Conservation (phyloP, 2,113 vertebrate species). For the Phaethornis superciliosus region DNA sequence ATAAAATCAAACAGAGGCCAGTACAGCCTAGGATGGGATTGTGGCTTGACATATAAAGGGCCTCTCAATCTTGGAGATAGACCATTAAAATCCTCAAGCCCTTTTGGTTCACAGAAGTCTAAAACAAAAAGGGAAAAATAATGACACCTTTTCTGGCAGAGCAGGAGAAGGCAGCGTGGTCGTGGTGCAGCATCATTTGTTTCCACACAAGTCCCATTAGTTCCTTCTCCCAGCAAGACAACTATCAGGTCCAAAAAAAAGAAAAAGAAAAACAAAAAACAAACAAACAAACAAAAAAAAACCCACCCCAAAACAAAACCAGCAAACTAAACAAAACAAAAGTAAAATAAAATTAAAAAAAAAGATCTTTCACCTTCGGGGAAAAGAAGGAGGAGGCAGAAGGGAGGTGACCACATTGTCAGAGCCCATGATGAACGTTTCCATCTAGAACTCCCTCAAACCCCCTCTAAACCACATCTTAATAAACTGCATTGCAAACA, state of each 20-base stretch:
- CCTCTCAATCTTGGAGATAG: slow-evolving; percentile 79
- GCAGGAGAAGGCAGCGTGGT: slow-evolving; percentile 25
- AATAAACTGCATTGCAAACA: slow-evolving; percentile 66
- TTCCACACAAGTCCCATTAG: background rate
- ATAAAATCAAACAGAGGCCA: slow-evolving; percentile 76
- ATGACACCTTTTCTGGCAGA: slow-evolving; percentile 26
- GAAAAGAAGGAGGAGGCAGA: background rate
- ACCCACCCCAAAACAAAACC: no score
- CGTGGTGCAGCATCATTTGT: slow-evolving; percentile 8
- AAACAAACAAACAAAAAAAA: background rate
- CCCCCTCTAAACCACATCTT: slow-evolving; percentile 57
- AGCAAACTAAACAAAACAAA: no score
- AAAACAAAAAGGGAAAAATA: slow-evolving; percentile 73
- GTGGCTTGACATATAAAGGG: slow-evolving; percentile 72
- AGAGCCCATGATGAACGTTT: slow-evolving; percentile 58
- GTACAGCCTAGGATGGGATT: slow-evolving; percentile 66
- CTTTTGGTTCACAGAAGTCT: slow-evolving; percentile 73
- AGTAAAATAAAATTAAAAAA: no score
- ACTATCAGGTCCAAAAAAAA: background rate
- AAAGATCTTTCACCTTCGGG: no score
- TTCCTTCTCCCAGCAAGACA: slow-evolving; percentile 20
- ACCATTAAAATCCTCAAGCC: slow-evolving; percentile 76
- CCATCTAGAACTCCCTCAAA: slow-evolving; percentile 49
- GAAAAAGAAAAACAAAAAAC: no score
- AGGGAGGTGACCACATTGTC: slow-evolving; percentile 28